A percentile compares a stretch with the other conserved stretches of the same genome.
These are phyloP conservation scores for Scortum barcoo DNA, from an alignment of 2,113 vertebrate species.

Conservation along the genomic window DNA sequence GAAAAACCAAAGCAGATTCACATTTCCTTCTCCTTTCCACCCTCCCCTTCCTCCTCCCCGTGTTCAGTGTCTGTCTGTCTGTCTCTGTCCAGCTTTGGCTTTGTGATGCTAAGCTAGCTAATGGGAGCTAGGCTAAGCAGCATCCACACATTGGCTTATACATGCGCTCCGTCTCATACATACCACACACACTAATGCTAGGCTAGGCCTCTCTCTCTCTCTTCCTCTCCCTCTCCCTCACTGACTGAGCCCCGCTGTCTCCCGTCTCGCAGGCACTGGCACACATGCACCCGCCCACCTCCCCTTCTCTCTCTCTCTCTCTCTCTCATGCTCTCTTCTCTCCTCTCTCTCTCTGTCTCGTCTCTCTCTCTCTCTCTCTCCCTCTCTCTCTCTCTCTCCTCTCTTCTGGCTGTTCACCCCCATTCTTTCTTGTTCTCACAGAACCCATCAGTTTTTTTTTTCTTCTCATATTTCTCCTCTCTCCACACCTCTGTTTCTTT, in stretches of 20 bases:
- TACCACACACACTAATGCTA: constrained; percentile 71
- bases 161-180: constrained; percentile 76
- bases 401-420: constrained; percentile 62
- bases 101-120: constrained; percentile 89
- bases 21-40: constrained; percentile 65
- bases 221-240: constrained; percentile 42
- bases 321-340: constrained; percentile 53
- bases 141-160: constrained; percentile 75
- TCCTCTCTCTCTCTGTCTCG: constrained; percentile 52
- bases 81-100: constrained; percentile 81
- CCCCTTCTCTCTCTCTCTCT: constrained; percentile 47
- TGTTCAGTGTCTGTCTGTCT: constrained; percentile 73
- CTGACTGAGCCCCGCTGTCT: constrained; percentile 80
- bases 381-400: constrained; percentile 50
- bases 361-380: constrained; percentile 55
- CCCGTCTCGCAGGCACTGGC: constrained; percentile 84
- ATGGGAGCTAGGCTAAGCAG: constrained; percentile 83
- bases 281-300: constrained; percentile 86
- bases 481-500: constrained; percentile 70
- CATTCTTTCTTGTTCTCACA: constrained; percentile 65
- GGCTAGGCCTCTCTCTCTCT: constrained; percentile 60
- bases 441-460: constrained; percentile 27
- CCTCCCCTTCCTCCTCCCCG: constrained; percentile 81
- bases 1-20: constrained; percentile 61
- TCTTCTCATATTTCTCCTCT: background rate